Base-by-base conservation (phyloP, 2,888 invertebrate species). In the Aphrophora alni region DNA sequence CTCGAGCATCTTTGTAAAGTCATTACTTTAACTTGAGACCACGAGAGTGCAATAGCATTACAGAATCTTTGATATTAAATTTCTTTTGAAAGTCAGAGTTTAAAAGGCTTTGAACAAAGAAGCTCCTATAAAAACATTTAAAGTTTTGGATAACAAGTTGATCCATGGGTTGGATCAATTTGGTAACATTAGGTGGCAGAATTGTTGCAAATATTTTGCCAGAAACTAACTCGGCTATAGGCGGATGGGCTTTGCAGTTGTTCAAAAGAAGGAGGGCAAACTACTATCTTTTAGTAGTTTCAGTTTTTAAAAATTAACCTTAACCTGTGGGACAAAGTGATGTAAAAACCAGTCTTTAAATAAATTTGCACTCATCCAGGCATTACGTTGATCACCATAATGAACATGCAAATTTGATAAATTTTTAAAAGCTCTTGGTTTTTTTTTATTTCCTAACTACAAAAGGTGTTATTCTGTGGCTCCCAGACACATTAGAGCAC, bases 301-400 rank as follows among this genome's bases (percentile, higher is more conserved):
- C 1, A 51, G 75, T 76, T 76, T 76, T 76, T 51, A 14, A 14
- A 51, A n/a, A n/a, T n/a, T n/a, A n/a, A n/a, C n/a, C n/a, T n/a
- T 77, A 33, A 80, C 72, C 38, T 21, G 24, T 77, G 71, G 75
- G 24, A 80, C 70, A 28, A 80, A 80, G 59, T 76, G 24, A 17
- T 72, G 72, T n/a, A 68, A 44, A 77, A 73, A 77, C 73, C 77
- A 80, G 27, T 80, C 70, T 38, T 38, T 44, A 69, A 80, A 80
- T 75, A 71, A 28, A 24, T 80, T 33, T 44, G 27, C 2, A 8
- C 28, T 28, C 77, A 73, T 80, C 80, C 80, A 80, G 28, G 73
- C 77, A 77, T 59, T 80, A 0, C 5, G n/a, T 76, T 33, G 75
- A 25, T 12, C 59, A 5, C 14, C 27, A 76, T 76, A 76, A 76